Conservation (phyloP, 2,888 invertebrate species). For the Cepaea hortensis region DNA sequence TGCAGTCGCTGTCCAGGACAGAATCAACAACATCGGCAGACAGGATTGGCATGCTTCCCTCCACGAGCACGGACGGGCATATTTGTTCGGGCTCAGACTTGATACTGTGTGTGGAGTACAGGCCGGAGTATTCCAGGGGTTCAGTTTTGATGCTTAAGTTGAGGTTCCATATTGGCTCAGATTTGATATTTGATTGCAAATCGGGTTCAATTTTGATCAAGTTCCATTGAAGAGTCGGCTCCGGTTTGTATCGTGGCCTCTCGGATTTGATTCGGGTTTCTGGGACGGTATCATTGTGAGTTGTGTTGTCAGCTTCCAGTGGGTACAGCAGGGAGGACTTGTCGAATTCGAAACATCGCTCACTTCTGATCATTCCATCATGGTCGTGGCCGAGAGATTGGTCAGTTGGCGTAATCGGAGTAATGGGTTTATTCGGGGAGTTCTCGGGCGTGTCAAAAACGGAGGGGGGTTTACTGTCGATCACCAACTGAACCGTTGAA, state of each 20-base stretch:
- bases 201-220: constrained; percentile 15
- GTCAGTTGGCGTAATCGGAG: constrained; percentile 29
- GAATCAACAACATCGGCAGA: constrained; percentile 5
- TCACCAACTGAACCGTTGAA: constrained; percentile 10
- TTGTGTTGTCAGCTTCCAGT: constrained; percentile 2
- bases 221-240: constrained; percentile 2
- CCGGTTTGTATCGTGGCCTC: neutral
- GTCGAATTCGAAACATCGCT: constrained; percentile 30
- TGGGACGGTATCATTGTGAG: neutral
- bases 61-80: neutral
- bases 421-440: constrained; percentile 30
- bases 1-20: constrained; percentile 8
- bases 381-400: neutral
- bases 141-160: constrained; percentile 4
- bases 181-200: neutral
- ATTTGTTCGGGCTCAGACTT: neutral
- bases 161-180: neutral
- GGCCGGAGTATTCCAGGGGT: constrained; percentile 10
- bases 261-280: neutral
- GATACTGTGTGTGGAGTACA: neutral
- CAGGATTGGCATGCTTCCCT: constrained; percentile 23
- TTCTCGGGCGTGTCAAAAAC: constrained; percentile 48
- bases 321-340: neutral
- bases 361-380: neutral
- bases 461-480: constrained; percentile 32